Conservation (phyloP, 1,140 invertebrate species). For the Doryteuthis pealeii region DNA sequence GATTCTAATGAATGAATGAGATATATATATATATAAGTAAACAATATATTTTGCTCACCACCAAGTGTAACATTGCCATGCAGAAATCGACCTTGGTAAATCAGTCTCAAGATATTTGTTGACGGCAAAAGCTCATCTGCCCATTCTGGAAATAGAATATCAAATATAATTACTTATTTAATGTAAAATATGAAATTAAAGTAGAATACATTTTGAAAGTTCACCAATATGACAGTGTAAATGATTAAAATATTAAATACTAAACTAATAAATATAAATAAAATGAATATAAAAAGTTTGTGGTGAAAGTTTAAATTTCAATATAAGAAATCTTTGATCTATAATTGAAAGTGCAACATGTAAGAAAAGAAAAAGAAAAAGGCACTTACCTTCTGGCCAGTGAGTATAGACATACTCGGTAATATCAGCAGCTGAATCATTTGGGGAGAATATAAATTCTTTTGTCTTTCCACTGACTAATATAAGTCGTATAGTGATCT, state of each 20-base stretch:
- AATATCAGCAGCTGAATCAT: slow-evolving; percentile 96
- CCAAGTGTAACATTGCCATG: slow-evolving; percentile 98
- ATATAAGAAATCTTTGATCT: too few relatives aligned
- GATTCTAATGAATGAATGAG: too few relatives aligned
- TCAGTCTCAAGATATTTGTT: slow-evolving; percentile 95
- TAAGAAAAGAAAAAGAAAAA: too few relatives aligned
- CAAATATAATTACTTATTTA: slow-evolving; percentile 45
- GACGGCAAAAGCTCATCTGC: slow-evolving; percentile 89
- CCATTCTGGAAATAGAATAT: slow-evolving; percentile 80
- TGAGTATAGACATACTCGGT: slow-evolving; percentile 98
- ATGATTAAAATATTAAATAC: too few relatives aligned
- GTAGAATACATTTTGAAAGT: too few relatives aligned
- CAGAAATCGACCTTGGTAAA: slow-evolving; percentile 98
- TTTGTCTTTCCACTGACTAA: slow-evolving; percentile 98
- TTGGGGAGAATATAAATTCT: slow-evolving; percentile 96
- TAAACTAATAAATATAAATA: too few relatives aligned
- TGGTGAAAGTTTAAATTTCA: too few relatives aligned
- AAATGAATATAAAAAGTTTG: too few relatives aligned
- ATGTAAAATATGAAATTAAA: too few relatives aligned
- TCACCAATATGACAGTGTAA: too few relatives aligned
- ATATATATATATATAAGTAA: too few relatives aligned
- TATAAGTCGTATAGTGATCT: slow-evolving; percentile 95
- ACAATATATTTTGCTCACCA: slow-evolving; percentile 59
- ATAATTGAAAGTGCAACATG: too few relatives aligned
- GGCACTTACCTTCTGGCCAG: slow-evolving; percentile 75